Percentiles rank a stretch among this genome's conserved stretches.
These are phyloP conservation scores for Poecilia gillii DNA, from an alignment of 2,797 vertebrate species.

Conservation along the genomic window DNA sequence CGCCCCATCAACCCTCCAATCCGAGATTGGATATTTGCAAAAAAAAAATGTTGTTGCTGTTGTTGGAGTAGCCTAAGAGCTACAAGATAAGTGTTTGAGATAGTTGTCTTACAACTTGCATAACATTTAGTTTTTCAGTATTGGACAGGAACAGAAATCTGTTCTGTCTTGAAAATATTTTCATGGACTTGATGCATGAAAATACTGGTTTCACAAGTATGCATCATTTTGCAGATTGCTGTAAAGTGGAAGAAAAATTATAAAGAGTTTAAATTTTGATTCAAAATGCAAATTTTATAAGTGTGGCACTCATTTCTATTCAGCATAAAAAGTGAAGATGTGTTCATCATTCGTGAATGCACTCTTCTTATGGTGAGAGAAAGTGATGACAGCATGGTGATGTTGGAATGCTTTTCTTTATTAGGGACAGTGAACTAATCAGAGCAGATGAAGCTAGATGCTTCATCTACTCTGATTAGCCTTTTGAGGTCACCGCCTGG, in stretches of 20 bases:
- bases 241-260: neutral
- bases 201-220: neutral
- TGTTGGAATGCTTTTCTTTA: neutral
- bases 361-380: neutral
- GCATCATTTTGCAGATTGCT: neutral
- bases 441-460: neutral
- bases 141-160: neutral
- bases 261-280: neutral
- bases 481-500: no score
- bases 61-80: neutral
- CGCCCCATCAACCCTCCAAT: neutral
- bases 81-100: conserved; percentile 15
- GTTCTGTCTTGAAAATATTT: neutral
- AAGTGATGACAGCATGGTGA: neutral
- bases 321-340: neutral
- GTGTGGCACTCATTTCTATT: neutral
- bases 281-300: neutral
- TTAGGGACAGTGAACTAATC: neutral
- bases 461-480: no score
- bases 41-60: neutral
- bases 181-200: neutral
- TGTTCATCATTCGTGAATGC: neutral
- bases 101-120: neutral
- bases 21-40: conserved; percentile 29
- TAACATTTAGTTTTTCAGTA: neutral